A percentile compares a stretch with the other conserved stretches of the same genome.
Conservation (phyloP, 1,140 invertebrate species). For the Cydia strobilella region DNA sequence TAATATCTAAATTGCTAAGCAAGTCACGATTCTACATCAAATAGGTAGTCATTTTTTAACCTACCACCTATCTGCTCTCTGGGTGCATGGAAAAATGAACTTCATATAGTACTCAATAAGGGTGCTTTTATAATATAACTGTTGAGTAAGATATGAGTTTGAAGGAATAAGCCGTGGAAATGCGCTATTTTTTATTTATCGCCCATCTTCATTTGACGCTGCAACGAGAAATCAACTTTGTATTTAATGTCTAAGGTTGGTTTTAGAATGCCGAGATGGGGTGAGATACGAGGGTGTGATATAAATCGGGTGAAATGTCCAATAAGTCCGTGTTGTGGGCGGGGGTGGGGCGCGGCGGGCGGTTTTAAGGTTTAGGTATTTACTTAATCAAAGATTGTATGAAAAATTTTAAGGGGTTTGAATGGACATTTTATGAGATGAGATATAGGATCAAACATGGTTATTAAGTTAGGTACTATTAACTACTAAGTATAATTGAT, state of each 20-base stretch:
- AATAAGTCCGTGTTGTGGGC: conserved; percentile 9
- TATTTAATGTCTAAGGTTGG: background rate
- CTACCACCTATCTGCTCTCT: background rate
- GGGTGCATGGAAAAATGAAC: background rate
- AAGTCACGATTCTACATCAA: conserved; percentile 61
- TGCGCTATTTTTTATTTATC: background rate
- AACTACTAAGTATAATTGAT: too few relatives aligned
- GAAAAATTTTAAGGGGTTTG: background rate
- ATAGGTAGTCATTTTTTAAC: background rate
- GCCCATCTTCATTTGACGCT: background rate
- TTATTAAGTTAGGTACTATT: too few relatives aligned
- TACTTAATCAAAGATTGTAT: conserved; percentile 12
- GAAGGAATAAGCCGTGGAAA: background rate
- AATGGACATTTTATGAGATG: background rate
- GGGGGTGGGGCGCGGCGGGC: background rate
- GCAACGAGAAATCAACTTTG: background rate
- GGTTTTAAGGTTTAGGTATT: conserved; percentile 6
- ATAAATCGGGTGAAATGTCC: background rate
- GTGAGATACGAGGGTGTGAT: background rate
- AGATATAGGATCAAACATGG: background rate
- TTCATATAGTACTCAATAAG: background rate
- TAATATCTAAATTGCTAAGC: conserved; percentile 66
- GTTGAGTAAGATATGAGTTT: background rate
- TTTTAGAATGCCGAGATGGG: background rate
- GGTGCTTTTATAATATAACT: background rate